Conservation (phyloP, 2,797 vertebrate species). For the Chelonia mydas region DNA sequence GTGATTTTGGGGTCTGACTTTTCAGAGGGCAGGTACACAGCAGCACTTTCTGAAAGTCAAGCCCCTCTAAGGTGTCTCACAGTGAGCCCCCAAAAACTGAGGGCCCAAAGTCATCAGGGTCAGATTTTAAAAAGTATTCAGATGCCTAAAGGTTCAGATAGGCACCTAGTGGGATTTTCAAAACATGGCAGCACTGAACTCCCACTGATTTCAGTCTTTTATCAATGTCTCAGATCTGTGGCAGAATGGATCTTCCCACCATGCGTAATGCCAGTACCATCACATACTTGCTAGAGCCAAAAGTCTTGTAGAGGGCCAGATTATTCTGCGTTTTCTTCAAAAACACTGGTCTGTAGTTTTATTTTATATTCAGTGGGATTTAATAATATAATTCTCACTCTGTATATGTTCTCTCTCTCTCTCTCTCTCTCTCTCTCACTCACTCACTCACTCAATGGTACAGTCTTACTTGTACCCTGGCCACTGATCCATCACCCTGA, state of each 20-base stretch:
- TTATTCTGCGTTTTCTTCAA: rapidly evolving
- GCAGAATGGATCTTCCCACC: background rate
- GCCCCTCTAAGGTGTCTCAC: background rate
- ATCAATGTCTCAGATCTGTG: rapidly evolving
- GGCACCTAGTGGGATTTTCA: background rate
- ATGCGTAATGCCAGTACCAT: background rate
- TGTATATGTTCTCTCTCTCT: background rate
- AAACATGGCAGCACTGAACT: background rate
- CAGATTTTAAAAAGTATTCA: background rate
- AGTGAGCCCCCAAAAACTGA: background rate
- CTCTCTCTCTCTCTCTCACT: background rate
- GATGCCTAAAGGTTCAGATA: background rate
- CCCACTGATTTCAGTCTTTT: background rate
- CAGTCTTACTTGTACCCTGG: slow-evolving; percentile 50
- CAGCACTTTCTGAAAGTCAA: background rate
- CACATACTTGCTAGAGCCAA: rapidly evolving
- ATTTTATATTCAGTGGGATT: slow-evolving; percentile 25
- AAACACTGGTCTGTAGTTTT: background rate
- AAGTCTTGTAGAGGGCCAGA: slow-evolving; percentile 5
- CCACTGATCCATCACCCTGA: slow-evolving; percentile 57
- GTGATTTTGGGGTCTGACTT: background rate
- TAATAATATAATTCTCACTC: slow-evolving; percentile 57
- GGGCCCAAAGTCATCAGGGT: background rate
- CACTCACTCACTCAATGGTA: background rate
- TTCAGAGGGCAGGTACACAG: background rate